Conservation (phyloP, 2,888 invertebrate genomes). For the Augochlorella aurata region DNA sequence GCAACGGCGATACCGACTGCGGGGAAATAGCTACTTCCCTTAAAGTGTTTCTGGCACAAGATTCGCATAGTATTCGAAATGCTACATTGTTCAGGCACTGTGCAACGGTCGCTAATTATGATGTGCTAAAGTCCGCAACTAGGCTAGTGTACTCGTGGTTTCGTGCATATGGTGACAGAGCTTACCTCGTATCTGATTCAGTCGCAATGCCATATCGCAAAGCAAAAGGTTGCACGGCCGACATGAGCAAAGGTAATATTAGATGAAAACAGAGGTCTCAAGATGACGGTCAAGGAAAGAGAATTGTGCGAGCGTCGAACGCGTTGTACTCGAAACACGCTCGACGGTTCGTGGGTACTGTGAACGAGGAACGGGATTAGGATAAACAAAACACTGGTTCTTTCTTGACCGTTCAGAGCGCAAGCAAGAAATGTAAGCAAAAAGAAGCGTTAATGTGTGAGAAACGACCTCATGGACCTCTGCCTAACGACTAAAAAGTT, state of each 20-base stretch:
- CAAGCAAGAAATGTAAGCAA: background rate
- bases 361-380: too few relatives aligned
- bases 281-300: background rate
- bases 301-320: background rate
- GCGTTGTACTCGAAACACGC: background rate
- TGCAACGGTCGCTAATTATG: background rate
- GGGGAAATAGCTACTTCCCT: background rate
- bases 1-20: background rate
- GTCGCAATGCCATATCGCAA: constrained; percentile 67
- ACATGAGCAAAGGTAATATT: background rate
- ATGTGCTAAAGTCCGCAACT: background rate
- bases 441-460: constrained; percentile 21
- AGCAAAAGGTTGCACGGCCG: constrained; percentile 1
- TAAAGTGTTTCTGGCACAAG: background rate
- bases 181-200: constrained; percentile 73
- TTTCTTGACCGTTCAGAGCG: background rate
- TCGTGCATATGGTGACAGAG: background rate
- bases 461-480: constrained; percentile 34
- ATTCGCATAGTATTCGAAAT: background rate
- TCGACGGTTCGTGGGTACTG: background rate
- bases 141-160: background rate
- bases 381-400: background rate
- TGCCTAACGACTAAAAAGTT: constrained; percentile 54
- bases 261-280: background rate
- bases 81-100: background rate